Evolutionary conservation across 2,888 invertebrate species (phyloP).

Genomic region (Pyrgus malvae): DNA sequence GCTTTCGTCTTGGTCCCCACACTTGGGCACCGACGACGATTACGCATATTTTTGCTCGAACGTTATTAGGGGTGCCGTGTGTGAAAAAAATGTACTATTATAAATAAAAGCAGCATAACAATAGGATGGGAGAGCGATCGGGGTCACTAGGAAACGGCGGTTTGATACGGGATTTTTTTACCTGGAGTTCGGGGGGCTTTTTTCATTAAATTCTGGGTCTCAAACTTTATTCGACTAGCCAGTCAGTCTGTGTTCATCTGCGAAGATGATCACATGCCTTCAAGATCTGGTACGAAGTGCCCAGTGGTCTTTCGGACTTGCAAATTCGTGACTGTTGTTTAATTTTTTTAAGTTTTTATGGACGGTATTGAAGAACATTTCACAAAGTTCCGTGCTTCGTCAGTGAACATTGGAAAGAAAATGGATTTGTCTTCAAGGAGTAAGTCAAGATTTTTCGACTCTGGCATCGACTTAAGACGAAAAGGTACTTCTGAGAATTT

Average conservation of each 20-base stretch:
- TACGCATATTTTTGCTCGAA: slow-evolving; percentile 79
- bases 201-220: slow-evolving; percentile 70
- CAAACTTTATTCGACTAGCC: slow-evolving; percentile 69
- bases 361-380: slow-evolving; percentile 21
- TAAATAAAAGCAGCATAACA: slow-evolving; percentile 77
- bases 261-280: slow-evolving; percentile 79
- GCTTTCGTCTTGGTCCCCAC: slow-evolving; percentile 49
- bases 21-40: slow-evolving; percentile 54
- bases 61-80: slow-evolving; percentile 78
- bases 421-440: slow-evolving; percentile 78
- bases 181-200: slow-evolving; percentile 74
- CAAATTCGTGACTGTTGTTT: slow-evolving; percentile 16
- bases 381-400: slow-evolving; percentile 34
- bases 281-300: slow-evolving; percentile 50
- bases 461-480: slow-evolving; percentile 77
- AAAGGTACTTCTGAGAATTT: slow-evolving; percentile 61
- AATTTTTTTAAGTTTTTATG: slow-evolving; percentile 23
- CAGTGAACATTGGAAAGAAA: slow-evolving; percentile 44
- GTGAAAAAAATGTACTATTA: slow-evolving; percentile 80
- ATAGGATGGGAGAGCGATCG: slow-evolving; percentile 80
- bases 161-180: slow-evolving; percentile 80
- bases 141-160: slow-evolving; percentile 82
- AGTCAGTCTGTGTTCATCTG: slow-evolving; percentile 80
- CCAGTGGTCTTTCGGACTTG: slow-evolving; percentile 54
- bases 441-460: slow-evolving; percentile 82